Evolutionary conservation across 2,888 invertebrate genomes (phyloP), one percentile per base, ranked within the genome.

Genomic region (Drosophila formosana): DNA sequence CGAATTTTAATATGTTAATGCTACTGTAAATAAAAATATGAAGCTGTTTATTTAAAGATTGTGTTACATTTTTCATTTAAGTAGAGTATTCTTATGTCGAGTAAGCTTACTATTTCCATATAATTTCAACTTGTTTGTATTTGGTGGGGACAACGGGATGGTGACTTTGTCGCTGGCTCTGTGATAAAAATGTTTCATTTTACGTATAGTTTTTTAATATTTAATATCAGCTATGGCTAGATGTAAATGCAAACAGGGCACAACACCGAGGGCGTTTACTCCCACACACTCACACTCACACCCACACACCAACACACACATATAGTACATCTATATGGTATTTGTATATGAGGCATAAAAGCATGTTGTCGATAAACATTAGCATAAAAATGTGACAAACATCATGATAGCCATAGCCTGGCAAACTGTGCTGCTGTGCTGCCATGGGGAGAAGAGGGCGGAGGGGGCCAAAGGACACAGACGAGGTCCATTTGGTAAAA

Each of bases 181-280:
- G 72, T 82, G 82, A 89, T 89, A 86, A 86, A 84, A 86, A 87
- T 86, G 75, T 89, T 89, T 80, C 78, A 87, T 85, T 83, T 84
- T 75, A 64, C 71, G 67, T 86, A 86, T 88, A 87, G 88, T 86
- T 86, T 85, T 85, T 86, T 88, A 89, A 86, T 86, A 89, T 89
- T 85, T 89, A 82, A 89, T 87, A 77, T 71, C 75, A 68, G 71
- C 70, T 51, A 73, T 74, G 66, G 71, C 78, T 78, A 75, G 75
- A 71, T 68, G 78, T 68, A 64, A 67, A 70, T 68, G 74, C 52
- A 76, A 73, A 80, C 67, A 67, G 66, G 32, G 50, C 11, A 41
- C 52, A 52, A 34, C 61, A 61, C 30, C 49, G 18, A 7, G 53
- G 57, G 18, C 34, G 9, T 34, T 45, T 32, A 30, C 32, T 8